Base-by-base conservation (phyloP, 2,888 invertebrate genomes). In the Apodemia duryi region DNA sequence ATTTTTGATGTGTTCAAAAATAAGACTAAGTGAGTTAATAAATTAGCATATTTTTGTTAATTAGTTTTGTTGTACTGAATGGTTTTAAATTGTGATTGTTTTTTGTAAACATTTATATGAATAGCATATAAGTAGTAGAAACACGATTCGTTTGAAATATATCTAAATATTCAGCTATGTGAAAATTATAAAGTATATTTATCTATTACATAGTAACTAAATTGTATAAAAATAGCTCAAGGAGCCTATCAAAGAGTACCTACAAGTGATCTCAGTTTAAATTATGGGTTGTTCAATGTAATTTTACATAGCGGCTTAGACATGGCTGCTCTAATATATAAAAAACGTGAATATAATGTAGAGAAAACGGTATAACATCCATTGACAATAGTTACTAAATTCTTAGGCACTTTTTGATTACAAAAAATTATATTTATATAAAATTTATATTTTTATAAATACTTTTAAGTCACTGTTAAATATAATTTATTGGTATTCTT, bases 41-140 rank as follows among this genome's bases (percentile, higher is more conserved):
- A 57, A 60, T 60, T 60, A 60, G n/a, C n/a, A 35, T 60, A 60
- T 60, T 60, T 60, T 60, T 60, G 60, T 60, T 60, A 60, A 60
- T 60, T 60, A 60, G 60, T 60, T 60, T 60, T 32, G 57, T 57
- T 46, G 57, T 57, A 46, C 46, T 46, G 46, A 57, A 57, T 57
- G 57, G 32, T 57, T 57, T 57, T 32, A 57, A 57, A 57, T 57
- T 57, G 57, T 57, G 57, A 13, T 57, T 57, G 57, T 57, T 57
- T 57, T 57, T 57, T 57, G 57, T 57, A 57, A 54, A 54, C 54
- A 54, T 54, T 51, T 51, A 54, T 54, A 54, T 29, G 5, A 54
- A 54, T 54, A 54, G 54, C 54, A 54, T 54, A 54, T 54, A 54
- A 29, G 28, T 29, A 10, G 9, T 54, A 29, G 11, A 54, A 28